Percentiles rank a stretch among this genome's conserved stretches.
phyloP scores from a whole-genome alignment of 1,140 invertebrate genomes.

The Pectinophora gossypiella region DNA sequence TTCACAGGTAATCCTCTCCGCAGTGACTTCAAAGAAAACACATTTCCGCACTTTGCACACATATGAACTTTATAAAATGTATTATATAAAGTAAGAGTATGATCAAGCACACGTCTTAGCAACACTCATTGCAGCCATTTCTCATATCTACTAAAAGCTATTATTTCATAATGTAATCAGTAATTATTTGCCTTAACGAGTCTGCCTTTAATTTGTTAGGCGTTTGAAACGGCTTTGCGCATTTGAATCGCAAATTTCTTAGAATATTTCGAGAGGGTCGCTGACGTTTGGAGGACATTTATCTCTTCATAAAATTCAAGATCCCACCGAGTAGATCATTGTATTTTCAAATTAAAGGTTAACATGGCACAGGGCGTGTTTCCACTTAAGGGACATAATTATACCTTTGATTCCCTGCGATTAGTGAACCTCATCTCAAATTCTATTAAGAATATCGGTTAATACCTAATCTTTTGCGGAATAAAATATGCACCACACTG shows the following conservation, averaged over 20 bases:
- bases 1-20: background rate
- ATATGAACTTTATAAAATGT: background rate
- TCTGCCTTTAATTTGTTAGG: conserved; percentile 73
- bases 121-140: background rate
- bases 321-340: conserved; percentile 57
- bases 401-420: too few relatives aligned
- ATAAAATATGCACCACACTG: too few relatives aligned
- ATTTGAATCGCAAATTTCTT: conserved; percentile 75
- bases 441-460: too few relatives aligned
- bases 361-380: conserved; percentile 14
- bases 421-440: too few relatives aligned
- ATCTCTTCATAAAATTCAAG: conserved; percentile 73
- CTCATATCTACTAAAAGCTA: conserved; percentile 32
- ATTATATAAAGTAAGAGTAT: background rate
- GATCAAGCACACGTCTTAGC: background rate
- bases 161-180: conserved; percentile 70
- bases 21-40: background rate
- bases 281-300: conserved; percentile 67
- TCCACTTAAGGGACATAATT: too few relatives aligned
- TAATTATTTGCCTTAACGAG: conserved; percentile 71
- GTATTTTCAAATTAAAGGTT: conserved; percentile 54
- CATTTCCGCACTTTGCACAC: background rate
- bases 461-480: too few relatives aligned
- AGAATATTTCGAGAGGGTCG: conserved; percentile 71
- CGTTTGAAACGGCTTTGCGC: conserved; percentile 73